Conservation (phyloP, 2,113 vertebrate species). For the Colinus virginianus region DNA sequence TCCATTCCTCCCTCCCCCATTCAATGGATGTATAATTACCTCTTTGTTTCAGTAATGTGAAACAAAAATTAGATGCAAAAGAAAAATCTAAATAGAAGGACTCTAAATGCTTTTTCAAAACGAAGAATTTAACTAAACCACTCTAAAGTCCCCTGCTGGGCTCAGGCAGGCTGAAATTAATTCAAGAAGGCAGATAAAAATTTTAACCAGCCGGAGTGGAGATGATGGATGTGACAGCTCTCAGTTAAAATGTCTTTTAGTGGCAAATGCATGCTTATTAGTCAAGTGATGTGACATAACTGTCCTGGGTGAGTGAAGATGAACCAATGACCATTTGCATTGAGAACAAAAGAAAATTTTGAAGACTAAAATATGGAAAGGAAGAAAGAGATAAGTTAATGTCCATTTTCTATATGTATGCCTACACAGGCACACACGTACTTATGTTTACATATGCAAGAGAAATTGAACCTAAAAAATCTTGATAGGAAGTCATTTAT, state of each 20-base stretch:
- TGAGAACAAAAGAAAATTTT: conserved; percentile 82
- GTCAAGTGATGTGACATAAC: conserved; percentile 85
- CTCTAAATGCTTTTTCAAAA: conserved; percentile 74
- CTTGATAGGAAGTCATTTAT: background rate
- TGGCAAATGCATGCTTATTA: conserved; percentile 83
- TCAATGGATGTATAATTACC: conserved; percentile 69
- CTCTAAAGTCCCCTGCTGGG: conserved; percentile 85
- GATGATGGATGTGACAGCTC: conserved; percentile 87
- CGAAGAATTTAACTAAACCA: conserved; percentile 82
- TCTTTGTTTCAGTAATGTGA: conserved; percentile 73
- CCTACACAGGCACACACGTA: background rate
- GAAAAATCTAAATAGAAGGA: conserved; percentile 74
- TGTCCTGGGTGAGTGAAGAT: conserved; percentile 77
- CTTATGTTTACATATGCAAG: fast-evolving
- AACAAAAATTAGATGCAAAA: conserved; percentile 75
- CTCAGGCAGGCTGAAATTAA: conserved; percentile 87
- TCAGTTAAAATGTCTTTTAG: conserved; percentile 88
- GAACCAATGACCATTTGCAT: conserved; percentile 83
- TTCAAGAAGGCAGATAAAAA: conserved; percentile 87
- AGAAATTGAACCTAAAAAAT: background rate
- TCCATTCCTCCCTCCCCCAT: background rate
- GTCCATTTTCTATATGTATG: background rate
- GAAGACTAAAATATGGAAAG: background rate
- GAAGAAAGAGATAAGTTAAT: background rate
- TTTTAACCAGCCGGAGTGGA: conserved; percentile 83